Percentiles rank a stretch among this genome's conserved stretches.
These are phyloP conservation scores for Phainopepla nitens DNA, from an alignment of 2,113 vertebrate species.

Conservation along the genomic window DNA sequence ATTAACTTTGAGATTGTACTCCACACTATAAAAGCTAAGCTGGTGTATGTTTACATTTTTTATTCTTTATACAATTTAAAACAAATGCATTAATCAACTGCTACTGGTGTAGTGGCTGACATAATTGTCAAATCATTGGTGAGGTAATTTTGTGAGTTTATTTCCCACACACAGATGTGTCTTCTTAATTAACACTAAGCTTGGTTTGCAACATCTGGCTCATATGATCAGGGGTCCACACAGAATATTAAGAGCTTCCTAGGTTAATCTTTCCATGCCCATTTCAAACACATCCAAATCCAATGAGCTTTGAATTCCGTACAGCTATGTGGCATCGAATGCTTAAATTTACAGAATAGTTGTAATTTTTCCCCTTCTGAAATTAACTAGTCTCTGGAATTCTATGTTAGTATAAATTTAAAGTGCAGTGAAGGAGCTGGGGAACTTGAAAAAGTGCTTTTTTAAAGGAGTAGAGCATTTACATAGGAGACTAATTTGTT, in stretches of 20 bases:
- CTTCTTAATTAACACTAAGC: constrained; percentile 54
- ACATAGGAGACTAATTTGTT: neutral
- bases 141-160: neutral
- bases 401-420: neutral
- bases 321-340: neutral
- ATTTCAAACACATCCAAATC: constrained; percentile 39
- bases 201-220: constrained; percentile 53
- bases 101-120: neutral
- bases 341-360: neutral
- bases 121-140: neutral
- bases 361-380: neutral
- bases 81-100: constrained; percentile 27
- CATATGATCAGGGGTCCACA: neutral
- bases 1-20: constrained; percentile 2
- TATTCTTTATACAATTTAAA: constrained; percentile 14
- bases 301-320: neutral
- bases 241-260: constrained; percentile 52
- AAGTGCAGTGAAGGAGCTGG: constrained; percentile 2
- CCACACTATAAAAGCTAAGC: neutral
- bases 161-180: constrained; percentile 26
- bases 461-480: neutral
- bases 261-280: constrained; percentile 27
- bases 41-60: neutral
- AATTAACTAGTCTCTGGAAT: constrained; percentile 6
- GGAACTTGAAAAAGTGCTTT: neutral